Base-by-base conservation (phyloP, 2,888 invertebrate species). In the Antitype chi region DNA sequence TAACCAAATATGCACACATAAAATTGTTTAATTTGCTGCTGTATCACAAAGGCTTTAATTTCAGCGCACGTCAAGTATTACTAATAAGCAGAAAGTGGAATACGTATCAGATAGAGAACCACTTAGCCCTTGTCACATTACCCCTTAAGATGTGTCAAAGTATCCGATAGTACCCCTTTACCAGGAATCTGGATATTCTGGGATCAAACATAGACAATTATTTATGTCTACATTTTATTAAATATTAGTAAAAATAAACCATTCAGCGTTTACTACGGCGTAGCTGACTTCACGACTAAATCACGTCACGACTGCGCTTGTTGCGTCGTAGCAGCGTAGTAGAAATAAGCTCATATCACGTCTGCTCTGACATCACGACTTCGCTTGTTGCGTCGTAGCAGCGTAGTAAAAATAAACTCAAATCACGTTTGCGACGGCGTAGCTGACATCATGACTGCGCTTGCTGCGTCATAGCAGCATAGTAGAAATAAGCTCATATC, bases 81-180 rank as follows among this genome's bases (percentile, higher is more conserved):
- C 9, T 23, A 47, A 47, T n/a, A 17, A n/a, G 1, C 13, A 15
- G 13, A 67, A 78, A 81, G 67, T 52, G 2, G 11, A 28, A n/a
- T 49, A 0, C 23, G 15, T 38, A 55, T 28, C 11, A 74, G 23
- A 57, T 17, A 9, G 49, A 69, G 57, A 76, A 52, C 49, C 38
- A 67, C 25, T 57, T n/a, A 55, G n/a, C 59, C 64, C 64, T 64
- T 59, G 15, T 76, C 82, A 70, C 53, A 17, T 23, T n/a, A 23
- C 17, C 32, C 59, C 55, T 66, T 38, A 60, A 66, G n/a, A 43
- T 70, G 70, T 70, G 38, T 8, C 6, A 8, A 66, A 70, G 38
- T 82, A 49, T 77, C 53, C 32, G 0, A 43, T 15, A 47, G 1
- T 38, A 66, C 38, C 64, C 49, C 66, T 70, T 70, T 77, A 59